Base-by-base conservation (phyloP, 2,888 invertebrate genomes). In the Rhopalosiphum nymphaeae region DNA sequence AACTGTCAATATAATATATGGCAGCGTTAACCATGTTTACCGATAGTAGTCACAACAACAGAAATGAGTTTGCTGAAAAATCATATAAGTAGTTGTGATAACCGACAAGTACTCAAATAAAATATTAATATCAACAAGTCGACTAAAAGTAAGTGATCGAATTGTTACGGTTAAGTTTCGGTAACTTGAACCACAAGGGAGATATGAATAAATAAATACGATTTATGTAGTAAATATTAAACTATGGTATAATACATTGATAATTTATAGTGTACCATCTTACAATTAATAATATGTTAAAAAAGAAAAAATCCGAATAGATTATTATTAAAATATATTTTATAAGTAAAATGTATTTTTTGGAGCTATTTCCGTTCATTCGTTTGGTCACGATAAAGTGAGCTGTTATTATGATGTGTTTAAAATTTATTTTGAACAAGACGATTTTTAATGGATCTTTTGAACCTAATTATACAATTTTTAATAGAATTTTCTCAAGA, bases 251-350 rank as follows among this genome's bases (percentile, higher is more conserved):
- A 67, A n/a, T 67, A 36, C 1, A 36, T 78, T 78, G 21, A 21
- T 78, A 2, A 1, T 5, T 2, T 0, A 36, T 0, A 36, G 0
- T 5, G 16, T n/a, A 13, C 1, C 21, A 21, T 21, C 7, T 78
- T 36, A 21, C n/a, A 78, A 36, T 36, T 36, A 16, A n/a, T 67
- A n/a, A n/a, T 29, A n/a, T n/a, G 16, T 36, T 16, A 1, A 78
- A 36, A 78, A 36, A 78, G 16, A 67, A 16, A 67, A 53, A 53
- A 21, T 16, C 0, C 53, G 5, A 53, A 21, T 3, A 53, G 21
- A 53, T 53, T 21, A 21, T 21, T 21, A 53, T 16, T 10, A 61
- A 61, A 29, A 26, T 61, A 0, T 0, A 0, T 61, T 61, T n/a
- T 16, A 67, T 13, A 13, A 53, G 16, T 67, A 13, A n/a, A 67